These are phyloP conservation scores for Puma concolor DNA, from an alignment of 2,113 vertebrate species.

Conservation along the genomic window DNA sequence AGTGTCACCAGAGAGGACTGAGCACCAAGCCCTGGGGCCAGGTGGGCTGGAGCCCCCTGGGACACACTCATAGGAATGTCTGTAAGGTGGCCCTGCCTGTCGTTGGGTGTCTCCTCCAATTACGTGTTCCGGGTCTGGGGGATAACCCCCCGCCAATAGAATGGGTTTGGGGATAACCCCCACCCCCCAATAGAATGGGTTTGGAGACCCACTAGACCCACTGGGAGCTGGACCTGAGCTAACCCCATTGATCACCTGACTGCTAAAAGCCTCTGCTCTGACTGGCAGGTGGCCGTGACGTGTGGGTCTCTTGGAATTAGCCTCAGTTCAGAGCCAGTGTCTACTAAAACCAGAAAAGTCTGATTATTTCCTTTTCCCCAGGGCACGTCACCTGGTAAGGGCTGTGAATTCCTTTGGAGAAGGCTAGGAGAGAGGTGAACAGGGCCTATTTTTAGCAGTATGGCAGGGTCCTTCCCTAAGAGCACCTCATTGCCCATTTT, in stretches of 20 bases:
- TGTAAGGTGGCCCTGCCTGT: accelerated
- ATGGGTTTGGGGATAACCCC: too few relatives aligned
- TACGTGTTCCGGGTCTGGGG: accelerated
- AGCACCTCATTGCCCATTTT: background rate
- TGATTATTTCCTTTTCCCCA: background rate
- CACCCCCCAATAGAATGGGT: too few relatives aligned
- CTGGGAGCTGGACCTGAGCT: background rate
- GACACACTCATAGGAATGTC: background rate
- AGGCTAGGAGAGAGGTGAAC: background rate
- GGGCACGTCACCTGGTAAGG: too few relatives aligned
- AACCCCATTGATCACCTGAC: background rate
- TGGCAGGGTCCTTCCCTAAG: background rate
- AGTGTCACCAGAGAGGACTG: too few relatives aligned
- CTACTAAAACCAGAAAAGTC: accelerated
- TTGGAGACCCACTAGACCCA: background rate
- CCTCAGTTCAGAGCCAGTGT: background rate
- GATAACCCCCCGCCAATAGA: too few relatives aligned
- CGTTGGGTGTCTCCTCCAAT: background rate
- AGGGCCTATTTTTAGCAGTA: accelerated
- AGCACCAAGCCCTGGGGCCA: background rate
- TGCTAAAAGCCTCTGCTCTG: background rate
- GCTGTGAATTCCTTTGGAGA: background rate
- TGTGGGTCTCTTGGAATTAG: background rate
- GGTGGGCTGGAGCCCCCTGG: background rate
- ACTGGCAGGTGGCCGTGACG: background rate